Evolutionary conservation across 2,888 invertebrate species (phyloP).

Genomic region (Pemphredon lugubris): DNA sequence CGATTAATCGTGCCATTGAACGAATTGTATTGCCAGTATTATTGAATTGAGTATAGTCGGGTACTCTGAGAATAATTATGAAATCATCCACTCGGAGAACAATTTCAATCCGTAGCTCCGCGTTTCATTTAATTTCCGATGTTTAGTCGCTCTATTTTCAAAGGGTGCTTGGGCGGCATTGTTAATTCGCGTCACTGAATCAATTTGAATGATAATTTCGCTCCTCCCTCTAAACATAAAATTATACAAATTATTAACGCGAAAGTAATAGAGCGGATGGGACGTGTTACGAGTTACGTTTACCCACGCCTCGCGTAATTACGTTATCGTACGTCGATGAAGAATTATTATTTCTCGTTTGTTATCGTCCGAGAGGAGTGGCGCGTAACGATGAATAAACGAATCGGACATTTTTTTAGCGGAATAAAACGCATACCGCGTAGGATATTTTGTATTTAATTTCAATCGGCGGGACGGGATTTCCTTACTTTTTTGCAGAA

Average conservation of each 20-base stretch:
- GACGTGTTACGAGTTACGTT: no score
- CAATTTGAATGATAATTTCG: slow-evolving; percentile 19
- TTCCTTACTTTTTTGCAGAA: no score
- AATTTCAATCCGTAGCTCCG: slow-evolving; percentile 45
- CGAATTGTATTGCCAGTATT: slow-evolving; percentile 47
- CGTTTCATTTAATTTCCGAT: slow-evolving; percentile 51
- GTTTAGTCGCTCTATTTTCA: slow-evolving; percentile 54
- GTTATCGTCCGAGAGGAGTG: no score
- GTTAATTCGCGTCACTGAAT: slow-evolving; percentile 47
- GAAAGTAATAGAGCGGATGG: not conserved
- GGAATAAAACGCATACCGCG: no score
- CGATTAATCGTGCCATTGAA: slow-evolving; percentile 52
- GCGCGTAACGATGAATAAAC: no score
- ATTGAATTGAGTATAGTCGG: slow-evolving; percentile 41
- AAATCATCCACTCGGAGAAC: slow-evolving; percentile 56
- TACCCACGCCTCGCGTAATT: no score
- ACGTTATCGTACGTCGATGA: no score
- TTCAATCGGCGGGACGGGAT: no score
- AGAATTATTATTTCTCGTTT: no score
- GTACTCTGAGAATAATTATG: slow-evolving; percentile 59
- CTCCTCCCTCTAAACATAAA: slow-evolving; percentile 13
- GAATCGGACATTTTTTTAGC: no score
- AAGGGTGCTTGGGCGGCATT: slow-evolving; percentile 39
- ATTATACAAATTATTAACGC: slow-evolving; percentile 36
- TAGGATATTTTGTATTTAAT: no score